Evolutionary conservation across 2,797 vertebrate genomes (phyloP), one percentile per base, ranked within the genome.

Genomic region (Crocodylus rhombifer): DNA sequence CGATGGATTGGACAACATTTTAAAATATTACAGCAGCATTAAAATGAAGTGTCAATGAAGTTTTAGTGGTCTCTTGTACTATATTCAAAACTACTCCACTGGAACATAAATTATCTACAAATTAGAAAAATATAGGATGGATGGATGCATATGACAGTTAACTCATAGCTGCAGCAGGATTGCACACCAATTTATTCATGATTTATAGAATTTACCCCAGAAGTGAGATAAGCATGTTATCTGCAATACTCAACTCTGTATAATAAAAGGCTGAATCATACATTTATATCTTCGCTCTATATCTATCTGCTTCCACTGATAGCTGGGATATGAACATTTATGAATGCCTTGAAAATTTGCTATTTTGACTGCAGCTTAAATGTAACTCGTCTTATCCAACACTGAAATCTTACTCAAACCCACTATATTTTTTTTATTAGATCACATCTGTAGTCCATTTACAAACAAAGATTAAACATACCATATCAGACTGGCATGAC

Each of bases 401-500:
- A 78, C 63, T 94, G 80, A 96, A 96, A 94, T 94, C 84, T 79
- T 88, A 87, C 84, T 90, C 51, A 93, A 90, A 79, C 84, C 16
- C 14, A 33, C 30, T 75, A 26, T 51, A 74, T 11, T 91, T 92
- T 86, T 93, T 77, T 55, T 85, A 92, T 82, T 71, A 65, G 61
- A 64, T 12, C 91, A 23, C 61, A 82, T 91, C 88, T 84, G 79
- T 12, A 30, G 23, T 2, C 93, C 58, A 62, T 79, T 93, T 82
- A 78, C 67, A 92, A 96, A 95, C 36, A 94, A 80, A 91, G 92
- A 94, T 90, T 88, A 95, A 93, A 81, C 69, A 79, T 76, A 64
- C n/a, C 14, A 33, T 33, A 86, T 67, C 60, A 20, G 55, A 82
- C 67, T 65, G 77, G 5, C 28, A 56, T 6, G 28, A 93, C 33